These are phyloP conservation scores for Dendrolimus kikuchii DNA, from an alignment of 1,140 invertebrate species.

Conservation along the genomic window DNA sequence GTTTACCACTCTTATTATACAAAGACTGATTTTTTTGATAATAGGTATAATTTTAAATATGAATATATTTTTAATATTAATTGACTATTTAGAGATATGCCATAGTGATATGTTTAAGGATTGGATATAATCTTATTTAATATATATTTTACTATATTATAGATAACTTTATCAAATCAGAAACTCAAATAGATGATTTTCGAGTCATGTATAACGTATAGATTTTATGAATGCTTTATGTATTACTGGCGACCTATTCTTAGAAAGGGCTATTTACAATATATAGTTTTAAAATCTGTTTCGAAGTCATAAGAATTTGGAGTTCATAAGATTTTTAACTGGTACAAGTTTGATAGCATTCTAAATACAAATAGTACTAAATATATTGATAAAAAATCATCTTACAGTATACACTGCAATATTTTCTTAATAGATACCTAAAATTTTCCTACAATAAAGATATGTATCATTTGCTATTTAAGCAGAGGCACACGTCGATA, in stretches of 20 bases:
- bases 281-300: slow-evolving; percentile 49
- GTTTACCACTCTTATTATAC: no score
- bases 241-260: slow-evolving; percentile 29
- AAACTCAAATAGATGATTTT: no score
- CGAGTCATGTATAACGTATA: background rate
- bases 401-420: slow-evolving; percentile 44
- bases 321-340: slow-evolving; percentile 65
- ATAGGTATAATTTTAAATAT: no score
- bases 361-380: slow-evolving; percentile 51
- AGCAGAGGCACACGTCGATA: slow-evolving; percentile 71
- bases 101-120: no score
- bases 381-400: slow-evolving; percentile 60
- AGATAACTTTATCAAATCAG: no score
- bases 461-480: slow-evolving; percentile 65
- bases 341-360: slow-evolving; percentile 51
- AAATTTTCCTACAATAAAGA: slow-evolving; percentile 60
- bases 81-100: no score
- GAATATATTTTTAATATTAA: no score
- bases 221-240: background rate
- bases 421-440: slow-evolving; percentile 50
- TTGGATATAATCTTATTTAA: no score
- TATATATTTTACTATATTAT: background rate
- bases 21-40: no score
- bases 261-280: slow-evolving; percentile 62
- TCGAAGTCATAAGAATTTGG: slow-evolving; percentile 67